Evolutionary conservation across 1,140 invertebrate species (phyloP), one percentile per base, ranked within the genome.

Genomic region (Cotesia chilonis): DNA sequence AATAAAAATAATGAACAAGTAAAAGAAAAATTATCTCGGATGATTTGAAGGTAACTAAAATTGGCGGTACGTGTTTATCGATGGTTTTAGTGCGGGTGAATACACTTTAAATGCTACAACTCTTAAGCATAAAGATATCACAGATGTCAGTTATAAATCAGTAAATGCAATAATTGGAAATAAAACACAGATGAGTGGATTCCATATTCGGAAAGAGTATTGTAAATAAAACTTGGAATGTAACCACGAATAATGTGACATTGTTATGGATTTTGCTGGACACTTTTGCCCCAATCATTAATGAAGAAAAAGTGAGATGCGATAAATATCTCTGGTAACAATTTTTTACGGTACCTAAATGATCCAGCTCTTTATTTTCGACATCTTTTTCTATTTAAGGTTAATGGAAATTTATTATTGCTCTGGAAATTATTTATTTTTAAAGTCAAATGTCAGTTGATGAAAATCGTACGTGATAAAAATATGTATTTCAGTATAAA

Each of bases 141-240:
- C 69, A 38, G 63, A 68, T 69, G 65, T 68, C 73, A 54, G 59
- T 41, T 68, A 74, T 74, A 74, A 74, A 74, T 74, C 73, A 74
- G 57, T 35, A 47, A 68, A 28, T 68, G 74, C 70, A 75, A 75
- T 71, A 75, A 75, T 75, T 70, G 47, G 65, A 72, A 75, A 75
- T 75, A 72, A 75, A 72, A 38, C 37, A 51, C 41, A 72, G 72
- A 75, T 70, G 66, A 75, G 74, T 71, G 66, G 68, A 75, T 75
- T 71, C 71, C 74, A 75, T 71, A 75, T 68, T 64, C 66, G 68
- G 60, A 47, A 10, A 47, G 5, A 55, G 60, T 55, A 65, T 71
- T 60, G 65, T 70, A 64, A 70, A 68, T 70, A 61, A 68, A 61
- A 72, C 70, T 41, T 68, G 41, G 57, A 51, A 59, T 37, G 38